phyloP scores from a whole-genome alignment of 2,113 vertebrate genomes.

The Hyperoodon ampullatus region DNA sequence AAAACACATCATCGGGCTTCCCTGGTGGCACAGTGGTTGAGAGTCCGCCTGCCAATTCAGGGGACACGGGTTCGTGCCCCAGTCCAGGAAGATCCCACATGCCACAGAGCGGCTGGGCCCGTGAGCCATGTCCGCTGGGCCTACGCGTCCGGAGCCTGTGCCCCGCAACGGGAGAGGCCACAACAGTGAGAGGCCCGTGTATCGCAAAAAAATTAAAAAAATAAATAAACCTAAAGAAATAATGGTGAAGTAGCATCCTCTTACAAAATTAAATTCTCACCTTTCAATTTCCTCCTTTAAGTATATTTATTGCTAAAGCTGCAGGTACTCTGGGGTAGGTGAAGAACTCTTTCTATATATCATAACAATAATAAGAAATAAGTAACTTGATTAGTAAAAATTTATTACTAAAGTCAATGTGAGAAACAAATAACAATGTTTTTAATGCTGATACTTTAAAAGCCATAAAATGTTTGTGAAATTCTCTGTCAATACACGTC shows the following conservation, averaged over 20 bases:
- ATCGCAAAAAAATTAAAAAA: too few relatives aligned
- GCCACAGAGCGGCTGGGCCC: too few relatives aligned
- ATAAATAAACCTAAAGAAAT: not conserved
- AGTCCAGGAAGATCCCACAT: too few relatives aligned
- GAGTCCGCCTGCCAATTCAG: too few relatives aligned
- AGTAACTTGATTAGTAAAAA: slow-evolving; percentile 15
- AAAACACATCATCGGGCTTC: not conserved
- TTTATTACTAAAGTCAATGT: not conserved
- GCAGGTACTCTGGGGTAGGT: not conserved
- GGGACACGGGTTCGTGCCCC: too few relatives aligned
- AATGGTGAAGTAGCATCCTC: not conserved
- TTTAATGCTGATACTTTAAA: slow-evolving; percentile 4
- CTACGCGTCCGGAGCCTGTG: too few relatives aligned
- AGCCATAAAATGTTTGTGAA: not conserved
- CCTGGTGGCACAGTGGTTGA: too few relatives aligned
- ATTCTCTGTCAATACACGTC: not conserved
- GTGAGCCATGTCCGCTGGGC: too few relatives aligned
- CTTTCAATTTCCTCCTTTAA: not conserved
- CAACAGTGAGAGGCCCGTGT: too few relatives aligned
- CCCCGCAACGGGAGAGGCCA: too few relatives aligned
- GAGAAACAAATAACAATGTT: not conserved
- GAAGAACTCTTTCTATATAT: not conserved
- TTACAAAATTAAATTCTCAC: not conserved
- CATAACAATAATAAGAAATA: slow-evolving; percentile 1
- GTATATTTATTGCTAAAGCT: not conserved